Percentiles rank a stretch among this genome's conserved stretches.
Conservation (phyloP, 2,113 vertebrate genomes). For the Crotalus tigris region DNA sequence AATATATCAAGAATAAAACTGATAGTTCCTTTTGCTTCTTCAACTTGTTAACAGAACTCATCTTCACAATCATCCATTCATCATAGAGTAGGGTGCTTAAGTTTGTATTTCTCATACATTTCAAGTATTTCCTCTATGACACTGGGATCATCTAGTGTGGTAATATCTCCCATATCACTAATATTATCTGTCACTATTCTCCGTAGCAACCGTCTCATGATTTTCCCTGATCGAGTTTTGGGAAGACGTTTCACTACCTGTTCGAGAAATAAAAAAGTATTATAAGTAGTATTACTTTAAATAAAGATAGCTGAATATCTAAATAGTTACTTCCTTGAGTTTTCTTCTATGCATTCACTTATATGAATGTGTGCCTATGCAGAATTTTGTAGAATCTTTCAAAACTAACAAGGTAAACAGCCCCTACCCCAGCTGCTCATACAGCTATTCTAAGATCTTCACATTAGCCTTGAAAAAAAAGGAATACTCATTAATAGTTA, state of each 20-base stretch:
- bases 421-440: neutral
- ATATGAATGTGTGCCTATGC: neutral
- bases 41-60: neutral
- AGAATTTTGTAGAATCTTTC: neutral
- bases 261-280: neutral
- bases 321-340: neutral
- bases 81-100: constrained; percentile 47
- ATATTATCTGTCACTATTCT: constrained; percentile 72
- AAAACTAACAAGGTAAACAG: neutral
- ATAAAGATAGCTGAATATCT: neutral
- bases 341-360: neutral
- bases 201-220: constrained; percentile 86
- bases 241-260: constrained; percentile 89
- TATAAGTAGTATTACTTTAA: neutral
- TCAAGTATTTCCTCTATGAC: constrained; percentile 80
- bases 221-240: constrained; percentile 92
- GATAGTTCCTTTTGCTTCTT: constrained; percentile 2
- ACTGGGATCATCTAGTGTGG: constrained; percentile 85
- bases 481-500: neutral
- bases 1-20: neutral
- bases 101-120: constrained; percentile 70
- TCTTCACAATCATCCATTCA: constrained; percentile 24
- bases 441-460: neutral
- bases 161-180: constrained; percentile 79
- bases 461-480: neutral